Percentiles rank a stretch among this genome's conserved stretches.
Evolutionary conservation across 30 jellyfish, hydroid and myxozoan genomes (phyloP).

Genomic region (Thelohanellus kitauei): DNA sequence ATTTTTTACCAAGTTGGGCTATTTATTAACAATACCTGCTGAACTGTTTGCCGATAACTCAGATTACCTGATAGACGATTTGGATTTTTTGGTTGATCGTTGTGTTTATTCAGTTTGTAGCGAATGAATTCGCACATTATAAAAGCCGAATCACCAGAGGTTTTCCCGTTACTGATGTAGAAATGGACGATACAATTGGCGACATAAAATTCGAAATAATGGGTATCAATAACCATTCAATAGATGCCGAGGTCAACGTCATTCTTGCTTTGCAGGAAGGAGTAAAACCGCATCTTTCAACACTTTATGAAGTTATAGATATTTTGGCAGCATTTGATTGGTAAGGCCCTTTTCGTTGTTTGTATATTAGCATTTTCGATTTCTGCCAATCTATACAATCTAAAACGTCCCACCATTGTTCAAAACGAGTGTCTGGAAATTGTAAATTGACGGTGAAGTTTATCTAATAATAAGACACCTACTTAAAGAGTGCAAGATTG

Average conservation of each 20-base stretch:
- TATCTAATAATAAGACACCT: constrained; percentile 26
- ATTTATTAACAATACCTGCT: constrained; percentile 40
- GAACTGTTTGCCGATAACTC: too few species aligned
- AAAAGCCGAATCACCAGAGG: constrained; percentile 69
- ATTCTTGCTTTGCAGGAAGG: constrained; percentile 59
- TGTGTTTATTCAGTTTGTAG: constrained; percentile 16
- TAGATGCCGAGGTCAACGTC: constrained; percentile 62
- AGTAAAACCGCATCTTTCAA: constrained; percentile 20
- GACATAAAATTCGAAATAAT: constrained; percentile 56
- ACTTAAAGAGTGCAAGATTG: constrained; percentile 46
- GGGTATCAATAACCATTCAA: constrained; percentile 11
- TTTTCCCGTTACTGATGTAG: constrained; percentile 15
- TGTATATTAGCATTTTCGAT: constrained; percentile 43
- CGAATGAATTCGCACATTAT: constrained; percentile 62
- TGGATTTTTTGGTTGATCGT: neutral
- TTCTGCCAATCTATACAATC: constrained; percentile 39
- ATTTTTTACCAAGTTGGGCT: constrained; percentile 25
- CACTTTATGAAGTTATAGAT: constrained; percentile 16
- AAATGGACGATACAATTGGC: constrained; percentile 47
- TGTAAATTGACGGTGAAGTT: constrained; percentile 29
- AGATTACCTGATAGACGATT: too few species aligned
- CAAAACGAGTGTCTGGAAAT: constrained; percentile 13
- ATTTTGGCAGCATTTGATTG: constrained; percentile 62
- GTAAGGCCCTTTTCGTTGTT: constrained; percentile 12
- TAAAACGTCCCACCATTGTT: constrained; percentile 19